Base-by-base conservation (phyloP, 1,140 invertebrate genomes). In the Ceratitis capitata region DNA sequence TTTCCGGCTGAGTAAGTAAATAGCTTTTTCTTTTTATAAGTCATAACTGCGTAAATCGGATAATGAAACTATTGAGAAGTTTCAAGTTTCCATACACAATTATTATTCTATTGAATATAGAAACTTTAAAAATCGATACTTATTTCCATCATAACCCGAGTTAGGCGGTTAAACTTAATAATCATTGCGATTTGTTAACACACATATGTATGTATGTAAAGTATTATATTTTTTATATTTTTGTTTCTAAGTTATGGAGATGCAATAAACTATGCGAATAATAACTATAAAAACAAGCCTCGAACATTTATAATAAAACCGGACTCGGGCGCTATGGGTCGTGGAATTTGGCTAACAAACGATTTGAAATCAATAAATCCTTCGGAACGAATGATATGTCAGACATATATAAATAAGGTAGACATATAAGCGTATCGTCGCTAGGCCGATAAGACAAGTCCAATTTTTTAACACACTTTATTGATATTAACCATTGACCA, bases 291-390 rank as follows among this genome's bases (percentile, higher is more conserved):
- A 84, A 94, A 95, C 86, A 95, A 94, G 89, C 19, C 35, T 9
- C 39, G 39, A 2, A 97, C 96, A 0, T 98, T 96, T 88, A 98
- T 98, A 86, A 93, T 97, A 74, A 98, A 98, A 92, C 97, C 97
- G 0, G 97, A 97, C 88, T 94, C 95, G 35, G 97, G 97, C 0
- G 97, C 96, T 88, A 97, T 97, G 91, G 97, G 97, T 1, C 94
- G 95, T 47, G 97, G 97, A 0, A 98, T 98, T 87, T 96, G 95
- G 89, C 91, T 98, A 19, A 97, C 96, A 0, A 94, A 95, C 91
- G 88, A 92, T 85, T 89, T 97, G 0, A 97, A 96, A 91, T 95
- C 97, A 26, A 93, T 98, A 64, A 96, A 96, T 88, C 94, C 95
- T 1, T 93, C 94, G 83, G 96, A 97, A 88, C 95, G 96, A 84